Percentiles rank a stretch among this genome's conserved stretches.
These are phyloP conservation scores for Lepidurus arcticus DNA, from an alignment of 1,140 invertebrate species.

Conservation along the genomic window DNA sequence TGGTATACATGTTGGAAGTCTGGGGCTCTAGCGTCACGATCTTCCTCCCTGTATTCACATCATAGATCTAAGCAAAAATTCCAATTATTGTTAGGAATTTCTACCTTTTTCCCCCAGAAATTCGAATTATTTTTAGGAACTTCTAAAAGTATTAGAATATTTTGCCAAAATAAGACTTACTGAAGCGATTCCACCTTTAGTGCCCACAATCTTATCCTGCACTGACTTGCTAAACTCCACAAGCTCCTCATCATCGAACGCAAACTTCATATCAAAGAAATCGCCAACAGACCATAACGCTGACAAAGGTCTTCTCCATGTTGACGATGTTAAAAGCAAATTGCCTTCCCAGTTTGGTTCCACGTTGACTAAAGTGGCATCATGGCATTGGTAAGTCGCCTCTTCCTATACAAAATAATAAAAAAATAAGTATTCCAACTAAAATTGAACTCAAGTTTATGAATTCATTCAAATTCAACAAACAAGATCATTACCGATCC, in stretches of 20 bases:
- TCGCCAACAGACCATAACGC: slow-evolving; percentile 72
- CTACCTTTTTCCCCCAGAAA: not conserved
- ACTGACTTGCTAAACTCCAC: slow-evolving; percentile 84
- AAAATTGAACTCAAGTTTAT: not conserved
- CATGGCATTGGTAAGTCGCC: slow-evolving; percentile 69
- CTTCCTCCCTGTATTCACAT: slow-evolving; percentile 71
- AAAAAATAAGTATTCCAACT: not conserved
- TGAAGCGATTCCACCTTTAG: slow-evolving; percentile 65
- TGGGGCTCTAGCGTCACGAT: slow-evolving; percentile 67
- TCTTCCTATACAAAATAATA: slow-evolving; percentile 53
- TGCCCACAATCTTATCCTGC: slow-evolving; percentile 79
- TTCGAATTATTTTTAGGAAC: not conserved
- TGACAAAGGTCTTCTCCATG: slow-evolving; percentile 74
- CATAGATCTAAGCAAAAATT: slow-evolving; percentile 65
- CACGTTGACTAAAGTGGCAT: slow-evolving; percentile 73
- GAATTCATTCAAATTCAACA: slow-evolving; percentile 36
- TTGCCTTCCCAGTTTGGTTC: slow-evolving; percentile 65
- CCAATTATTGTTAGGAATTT: too few species aligned
- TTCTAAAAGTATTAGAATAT: slow-evolving; percentile 23
- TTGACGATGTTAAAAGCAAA: slow-evolving; percentile 75
- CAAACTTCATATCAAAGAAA: slow-evolving; percentile 63
- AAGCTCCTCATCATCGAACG: slow-evolving; percentile 76
- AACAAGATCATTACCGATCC: slow-evolving; percentile 51
- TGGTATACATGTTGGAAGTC: slow-evolving; percentile 84
- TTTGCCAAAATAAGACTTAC: slow-evolving; percentile 46